phyloP scores from a whole-genome alignment of 2,888 invertebrate genomes.

The Alcis repandata region DNA sequence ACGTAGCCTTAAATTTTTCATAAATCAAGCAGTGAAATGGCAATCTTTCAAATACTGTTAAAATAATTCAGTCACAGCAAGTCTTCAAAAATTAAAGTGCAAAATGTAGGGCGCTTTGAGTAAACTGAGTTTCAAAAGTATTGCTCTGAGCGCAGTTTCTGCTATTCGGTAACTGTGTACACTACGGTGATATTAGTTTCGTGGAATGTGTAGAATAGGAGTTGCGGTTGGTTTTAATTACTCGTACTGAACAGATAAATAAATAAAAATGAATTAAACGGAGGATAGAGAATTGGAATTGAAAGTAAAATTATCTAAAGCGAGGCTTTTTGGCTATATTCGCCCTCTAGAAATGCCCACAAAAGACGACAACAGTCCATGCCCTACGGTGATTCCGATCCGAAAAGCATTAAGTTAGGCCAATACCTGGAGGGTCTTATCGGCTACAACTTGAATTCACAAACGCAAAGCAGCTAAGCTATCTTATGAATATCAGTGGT shows the following conservation, averaged over 20 bases:
- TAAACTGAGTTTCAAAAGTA: slow-evolving; percentile 59
- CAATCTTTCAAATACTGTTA: not conserved
- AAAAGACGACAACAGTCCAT: too few relatives aligned
- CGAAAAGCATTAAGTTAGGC: too few relatives aligned
- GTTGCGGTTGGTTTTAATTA: slow-evolving; percentile 4
- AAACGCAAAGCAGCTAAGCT: too few relatives aligned
- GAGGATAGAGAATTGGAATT: too few relatives aligned
- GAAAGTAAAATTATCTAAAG: too few relatives aligned
- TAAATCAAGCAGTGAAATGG: not conserved
- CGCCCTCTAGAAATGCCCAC: too few relatives aligned
- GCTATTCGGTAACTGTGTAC: slow-evolving; percentile 65
- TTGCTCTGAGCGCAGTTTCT: slow-evolving; percentile 56
- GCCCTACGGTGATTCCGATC: too few relatives aligned
- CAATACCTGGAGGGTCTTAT: too few relatives aligned
- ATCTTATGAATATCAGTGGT: too few relatives aligned
- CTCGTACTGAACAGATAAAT: not conserved
- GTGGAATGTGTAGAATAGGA: slow-evolving; percentile 53
- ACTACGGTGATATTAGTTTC: slow-evolving; percentile 68
- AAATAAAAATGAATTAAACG: not conserved
- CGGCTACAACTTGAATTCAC: too few relatives aligned
- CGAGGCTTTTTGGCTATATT: too few relatives aligned
- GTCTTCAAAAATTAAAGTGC: slow-evolving; percentile 55
- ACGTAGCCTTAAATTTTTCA: too few relatives aligned
- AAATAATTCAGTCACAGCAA: slow-evolving; percentile 4
- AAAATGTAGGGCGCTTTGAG: slow-evolving; percentile 52